Percentiles rank a stretch among this genome's conserved stretches.
These are phyloP conservation scores for Phycodurus eques DNA, from an alignment of 2,113 vertebrate genomes.

Conservation along the genomic window DNA sequence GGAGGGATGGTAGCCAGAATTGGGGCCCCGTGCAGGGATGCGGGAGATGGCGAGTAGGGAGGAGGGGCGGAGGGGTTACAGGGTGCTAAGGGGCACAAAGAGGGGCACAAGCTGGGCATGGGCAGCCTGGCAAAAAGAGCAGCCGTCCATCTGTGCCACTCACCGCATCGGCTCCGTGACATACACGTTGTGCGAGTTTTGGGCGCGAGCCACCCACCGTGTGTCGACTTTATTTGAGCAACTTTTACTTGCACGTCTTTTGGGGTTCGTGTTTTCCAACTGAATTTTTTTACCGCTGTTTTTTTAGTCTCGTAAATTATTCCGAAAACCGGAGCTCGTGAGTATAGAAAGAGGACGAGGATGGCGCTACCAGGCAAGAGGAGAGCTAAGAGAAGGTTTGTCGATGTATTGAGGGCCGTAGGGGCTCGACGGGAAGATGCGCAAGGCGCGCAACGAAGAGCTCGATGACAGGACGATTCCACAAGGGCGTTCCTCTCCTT, in stretches of 20 bases:
- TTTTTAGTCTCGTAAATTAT: not conserved
- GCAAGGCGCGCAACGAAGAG: too few relatives aligned
- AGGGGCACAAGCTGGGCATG: constrained; percentile 47
- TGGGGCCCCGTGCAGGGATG: constrained; percentile 60
- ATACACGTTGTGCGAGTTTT: not conserved
- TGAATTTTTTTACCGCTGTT: not conserved
- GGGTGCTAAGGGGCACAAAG: constrained; percentile 49
- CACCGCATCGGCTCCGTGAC: constrained; percentile 13
- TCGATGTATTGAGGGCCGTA: too few relatives aligned
- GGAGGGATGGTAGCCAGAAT: constrained; percentile 52
- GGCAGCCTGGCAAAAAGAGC: constrained; percentile 60
- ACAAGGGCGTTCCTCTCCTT: too few relatives aligned
- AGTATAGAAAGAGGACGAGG: too few relatives aligned
- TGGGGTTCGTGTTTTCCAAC: not conserved
- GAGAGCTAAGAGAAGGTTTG: too few relatives aligned
- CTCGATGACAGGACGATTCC: too few relatives aligned
- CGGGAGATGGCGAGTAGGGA: constrained; percentile 46
- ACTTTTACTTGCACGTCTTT: not conserved
- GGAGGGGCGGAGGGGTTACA: constrained; percentile 33
- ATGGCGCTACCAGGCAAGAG: too few relatives aligned
- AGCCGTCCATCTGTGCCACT: constrained; percentile 46
- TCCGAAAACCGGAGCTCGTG: too few relatives aligned
- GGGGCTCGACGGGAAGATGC: too few relatives aligned
- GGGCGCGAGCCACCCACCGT: not conserved
- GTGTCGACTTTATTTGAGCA: not conserved